phyloP scores from a whole-genome alignment of 1,140 invertebrate genomes.

The Apis dorsata region DNA sequence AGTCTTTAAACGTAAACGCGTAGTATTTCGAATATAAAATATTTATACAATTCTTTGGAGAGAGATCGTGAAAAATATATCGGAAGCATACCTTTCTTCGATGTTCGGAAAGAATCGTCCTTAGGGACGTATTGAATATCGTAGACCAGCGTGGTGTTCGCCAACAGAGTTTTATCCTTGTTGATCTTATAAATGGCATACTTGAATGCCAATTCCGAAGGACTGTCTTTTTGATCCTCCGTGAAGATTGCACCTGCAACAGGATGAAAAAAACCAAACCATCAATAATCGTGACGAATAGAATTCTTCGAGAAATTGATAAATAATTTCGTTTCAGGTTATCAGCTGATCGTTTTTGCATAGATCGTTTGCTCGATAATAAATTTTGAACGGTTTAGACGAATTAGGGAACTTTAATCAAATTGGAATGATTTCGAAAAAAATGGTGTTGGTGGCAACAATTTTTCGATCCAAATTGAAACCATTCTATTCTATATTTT shows the following conservation, averaged over 20 bases:
- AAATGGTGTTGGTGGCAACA: not conserved
- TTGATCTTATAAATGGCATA: slow-evolving; percentile 96
- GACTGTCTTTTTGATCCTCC: slow-evolving; percentile 91
- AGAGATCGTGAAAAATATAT: not conserved
- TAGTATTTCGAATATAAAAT: too few relatives aligned
- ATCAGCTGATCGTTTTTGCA: not conserved
- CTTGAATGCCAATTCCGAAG: slow-evolving; percentile 93
- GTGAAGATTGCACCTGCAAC: slow-evolving; percentile 94
- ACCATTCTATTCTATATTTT: slow-evolving; percentile 37
- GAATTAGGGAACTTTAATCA: slow-evolving; percentile 69
- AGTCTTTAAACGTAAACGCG: too few relatives aligned
- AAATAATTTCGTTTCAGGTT: not conserved
- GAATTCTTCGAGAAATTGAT: not conserved
- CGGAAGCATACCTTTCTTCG: slow-evolving; percentile 88
- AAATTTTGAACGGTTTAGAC: slow-evolving; percentile 48
- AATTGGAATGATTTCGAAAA: slow-evolving; percentile 65
- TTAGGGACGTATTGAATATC: slow-evolving; percentile 94
- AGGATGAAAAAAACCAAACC: slow-evolving; percentile 55
- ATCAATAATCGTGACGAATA: not conserved
- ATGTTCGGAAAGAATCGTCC: slow-evolving; percentile 93
- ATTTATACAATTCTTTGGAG: too few relatives aligned
- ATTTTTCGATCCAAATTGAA: not conserved
- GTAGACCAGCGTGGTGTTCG: slow-evolving; percentile 92
- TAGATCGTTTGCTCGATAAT: slow-evolving; percentile 60
- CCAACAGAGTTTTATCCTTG: slow-evolving; percentile 89